Percentiles rank a stretch among this genome's conserved stretches.
phyloP scores from a whole-genome alignment of 2,888 invertebrate genomes.

The Eustalomyia histrio region DNA sequence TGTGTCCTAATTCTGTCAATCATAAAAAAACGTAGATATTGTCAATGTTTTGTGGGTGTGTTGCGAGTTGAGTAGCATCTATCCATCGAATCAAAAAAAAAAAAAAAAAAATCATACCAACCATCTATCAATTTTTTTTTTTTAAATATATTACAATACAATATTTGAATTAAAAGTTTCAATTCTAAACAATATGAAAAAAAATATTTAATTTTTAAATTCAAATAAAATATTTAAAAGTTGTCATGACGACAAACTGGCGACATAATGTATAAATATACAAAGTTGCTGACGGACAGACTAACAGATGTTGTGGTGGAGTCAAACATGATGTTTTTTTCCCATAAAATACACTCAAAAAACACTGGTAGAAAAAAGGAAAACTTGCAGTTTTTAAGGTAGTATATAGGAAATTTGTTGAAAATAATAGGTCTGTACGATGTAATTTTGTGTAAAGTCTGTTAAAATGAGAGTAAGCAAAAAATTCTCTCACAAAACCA shows the following conservation, averaged over 20 bases:
- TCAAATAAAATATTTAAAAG: conserved; percentile 36
- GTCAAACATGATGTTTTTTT: conserved; percentile 7
- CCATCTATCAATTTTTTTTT: conserved; percentile 9
- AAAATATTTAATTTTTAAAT: neutral
- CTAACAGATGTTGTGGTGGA: conserved; percentile 34
- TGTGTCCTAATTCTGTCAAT: conserved; percentile 75
- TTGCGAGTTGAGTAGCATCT: conserved; percentile 32
- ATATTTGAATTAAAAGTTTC: neutral
- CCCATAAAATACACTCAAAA: no score
- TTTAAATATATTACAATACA: neutral
- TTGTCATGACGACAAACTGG: conserved; percentile 53
- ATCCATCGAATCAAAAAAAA: neutral
- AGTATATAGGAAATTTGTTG: no score
- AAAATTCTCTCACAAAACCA: no score
- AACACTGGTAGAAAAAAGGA: no score
- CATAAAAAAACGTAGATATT: conserved; percentile 63
- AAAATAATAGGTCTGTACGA: no score
- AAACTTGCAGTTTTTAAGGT: no score
- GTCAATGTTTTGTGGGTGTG: conserved; percentile 58
- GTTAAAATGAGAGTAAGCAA: no score
- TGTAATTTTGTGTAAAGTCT: no score
- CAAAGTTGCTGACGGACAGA: conserved; percentile 18
- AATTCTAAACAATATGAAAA: neutral
- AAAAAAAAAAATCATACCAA: neutral
- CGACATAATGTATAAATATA: conserved; percentile 46